Percentiles rank a stretch among this genome's conserved stretches.
Evolutionary conservation across 2,797 vertebrate species (phyloP).

Genomic region (Rhinogobio ventralis): DNA sequence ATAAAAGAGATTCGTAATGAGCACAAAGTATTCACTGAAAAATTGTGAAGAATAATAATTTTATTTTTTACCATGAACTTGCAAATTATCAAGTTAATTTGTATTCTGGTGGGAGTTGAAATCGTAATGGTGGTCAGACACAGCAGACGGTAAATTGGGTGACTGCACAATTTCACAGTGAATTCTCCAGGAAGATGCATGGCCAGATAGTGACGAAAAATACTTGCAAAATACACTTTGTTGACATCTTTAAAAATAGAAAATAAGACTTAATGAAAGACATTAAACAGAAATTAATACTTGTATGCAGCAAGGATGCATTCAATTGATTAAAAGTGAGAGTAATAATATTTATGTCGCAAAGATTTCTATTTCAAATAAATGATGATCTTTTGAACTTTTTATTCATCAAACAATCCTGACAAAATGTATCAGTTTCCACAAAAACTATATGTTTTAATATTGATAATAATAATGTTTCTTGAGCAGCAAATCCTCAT

Average conservation of each 20-base stretch:
- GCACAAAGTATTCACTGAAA: conserved; percentile 6
- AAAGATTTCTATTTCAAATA: neutral
- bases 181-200: neutral
- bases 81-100: neutral
- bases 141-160: neutral
- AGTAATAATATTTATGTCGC: neutral
- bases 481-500: no score
- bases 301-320: neutral
- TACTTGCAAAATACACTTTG: neutral
- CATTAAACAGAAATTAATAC: neutral
- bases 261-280: neutral
- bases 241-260: neutral
- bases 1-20: neutral
- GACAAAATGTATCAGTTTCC: no score
- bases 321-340: neutral
- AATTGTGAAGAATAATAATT: neutral
- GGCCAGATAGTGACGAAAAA: neutral
- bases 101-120: neutral
- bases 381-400: neutral
- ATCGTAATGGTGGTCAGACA: neutral
- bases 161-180: neutral
- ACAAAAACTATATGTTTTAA: no score
- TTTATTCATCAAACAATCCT: no score
- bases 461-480: no score
- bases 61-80: neutral